These are phyloP conservation scores for Volucella bombylans DNA, from an alignment of 2,888 invertebrate genomes.

Conservation along the genomic window DNA sequence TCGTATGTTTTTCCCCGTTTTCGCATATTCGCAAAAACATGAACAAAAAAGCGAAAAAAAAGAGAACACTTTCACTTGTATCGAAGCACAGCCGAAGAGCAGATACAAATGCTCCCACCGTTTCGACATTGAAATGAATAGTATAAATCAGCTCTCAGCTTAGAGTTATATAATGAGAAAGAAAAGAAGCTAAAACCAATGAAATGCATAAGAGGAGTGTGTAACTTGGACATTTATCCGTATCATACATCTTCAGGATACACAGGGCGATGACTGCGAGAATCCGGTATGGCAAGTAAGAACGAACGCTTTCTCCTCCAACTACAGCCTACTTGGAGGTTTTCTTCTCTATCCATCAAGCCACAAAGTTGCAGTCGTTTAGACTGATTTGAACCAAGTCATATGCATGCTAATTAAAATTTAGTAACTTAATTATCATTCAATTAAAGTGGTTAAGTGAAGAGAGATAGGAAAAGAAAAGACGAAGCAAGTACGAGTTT, in stretches of 20 bases:
- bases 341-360: not conserved
- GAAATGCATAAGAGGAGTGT: conserved; percentile 29
- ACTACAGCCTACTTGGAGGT: conserved; percentile 1
- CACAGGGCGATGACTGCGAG: not conserved
- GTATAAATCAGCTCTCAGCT: conserved; percentile 13
- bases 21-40: conserved; percentile 49
- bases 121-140: conserved; percentile 69
- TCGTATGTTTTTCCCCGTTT: conserved; percentile 46
- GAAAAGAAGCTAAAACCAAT: not conserved
- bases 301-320: conserved; percentile 23
- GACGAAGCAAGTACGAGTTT: not conserved
- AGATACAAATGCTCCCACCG: conserved; percentile 53
- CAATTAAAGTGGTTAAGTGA: not conserved
- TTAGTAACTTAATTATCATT: conserved; percentile 24
- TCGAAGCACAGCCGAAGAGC: conserved; percentile 46
- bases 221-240: not conserved
- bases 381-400: conserved; percentile 16
- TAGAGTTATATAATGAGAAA: conserved; percentile 43
- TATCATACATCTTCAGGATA: conserved; percentile 28
- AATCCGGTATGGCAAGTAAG: not conserved
- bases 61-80: conserved; percentile 70
- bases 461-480: not conserved
- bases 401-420: conserved; percentile 27
- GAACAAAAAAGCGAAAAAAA: conserved; percentile 36
- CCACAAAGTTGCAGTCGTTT: not conserved